phyloP scores from a whole-genome alignment of 2,113 vertebrate genomes.

The Microcebus jonahi region DNA sequence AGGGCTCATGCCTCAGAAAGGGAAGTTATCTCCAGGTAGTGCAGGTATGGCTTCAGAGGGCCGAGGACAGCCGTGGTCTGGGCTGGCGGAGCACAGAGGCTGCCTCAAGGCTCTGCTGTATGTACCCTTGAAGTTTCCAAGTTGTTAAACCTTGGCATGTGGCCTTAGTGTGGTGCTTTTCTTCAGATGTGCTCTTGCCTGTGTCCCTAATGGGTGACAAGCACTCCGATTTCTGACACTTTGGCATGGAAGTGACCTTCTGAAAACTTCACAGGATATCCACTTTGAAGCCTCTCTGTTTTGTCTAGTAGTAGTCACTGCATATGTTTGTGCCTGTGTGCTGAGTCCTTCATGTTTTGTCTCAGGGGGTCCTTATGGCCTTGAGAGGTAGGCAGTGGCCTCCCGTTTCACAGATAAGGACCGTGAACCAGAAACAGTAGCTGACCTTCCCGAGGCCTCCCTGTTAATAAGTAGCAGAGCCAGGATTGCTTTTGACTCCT shows the following conservation, averaged over 20 bases:
- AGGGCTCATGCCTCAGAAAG: neutral
- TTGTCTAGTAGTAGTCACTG: accelerated
- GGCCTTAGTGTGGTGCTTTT: no score
- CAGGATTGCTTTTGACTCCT: neutral
- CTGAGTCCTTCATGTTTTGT: neutral
- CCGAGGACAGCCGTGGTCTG: neutral
- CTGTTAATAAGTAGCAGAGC: neutral
- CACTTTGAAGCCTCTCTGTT: neutral
- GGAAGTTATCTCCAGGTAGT: neutral
- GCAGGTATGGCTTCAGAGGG: neutral
- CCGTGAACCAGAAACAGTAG: neutral
- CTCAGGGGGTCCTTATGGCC: neutral
- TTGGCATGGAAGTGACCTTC: neutral
- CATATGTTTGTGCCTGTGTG: neutral
- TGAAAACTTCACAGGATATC: neutral
- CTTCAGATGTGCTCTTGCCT: neutral
- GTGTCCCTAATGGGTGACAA: neutral
- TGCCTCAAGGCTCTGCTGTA: neutral
- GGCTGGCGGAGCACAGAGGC: neutral
- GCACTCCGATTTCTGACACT: neutral
- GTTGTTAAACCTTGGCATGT: accelerated
- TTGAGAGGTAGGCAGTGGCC: neutral
- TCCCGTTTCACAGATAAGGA: neutral
- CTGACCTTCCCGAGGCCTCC: no score
- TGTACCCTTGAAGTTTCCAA: accelerated